Base-by-base conservation (phyloP, 2,888 invertebrate species). In the Linyphia triangularis region DNA sequence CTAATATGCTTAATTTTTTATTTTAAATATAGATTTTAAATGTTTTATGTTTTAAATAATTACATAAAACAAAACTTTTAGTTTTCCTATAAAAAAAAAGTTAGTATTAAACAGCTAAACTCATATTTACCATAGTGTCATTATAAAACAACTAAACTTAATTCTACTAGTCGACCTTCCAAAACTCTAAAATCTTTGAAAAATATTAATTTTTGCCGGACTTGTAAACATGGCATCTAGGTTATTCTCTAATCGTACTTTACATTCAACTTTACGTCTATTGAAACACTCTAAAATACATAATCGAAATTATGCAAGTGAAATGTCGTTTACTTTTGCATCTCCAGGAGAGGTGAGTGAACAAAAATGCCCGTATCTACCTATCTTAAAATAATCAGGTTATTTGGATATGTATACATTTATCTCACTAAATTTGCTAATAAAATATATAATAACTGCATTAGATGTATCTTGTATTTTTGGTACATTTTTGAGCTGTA, bases 281-380 rank as follows among this genome's bases (percentile, higher is more conserved):
- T 22, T 75, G n/a, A 81, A 75, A n/a, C 65, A 88, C 61, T 59
- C 82, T n/a, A 73, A 57, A 37, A 33, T 63, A 7, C 59, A 85
- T 51, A 84, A 90, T 51, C 90, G 93, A 83, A 94, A 94, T 83
- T 97, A 96, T 92, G 96, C 97, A 61, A 96, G 77, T 67, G 86
- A 97, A 93, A 97, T 97, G 96, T 95, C 96, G 90, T 96, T 98
- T 91, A 97, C 97, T 77, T 96, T 98, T 93, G 97, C 97, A 91
- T 96, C 97, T 91, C 97, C 97, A 83, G 97, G 97, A 93, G 96
- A 96, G 94, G 97, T 97, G 93, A 75, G 89, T 63, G n/a, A n/a
- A n/a, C n/a, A n/a, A n/a, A n/a, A n/a, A n/a, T n/a, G n/a, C n/a
- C n/a, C n/a, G n/a, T n/a, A n/a, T n/a, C n/a, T n/a, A n/a, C n/a